A percentile compares a stretch with the other conserved stretches of the same genome.
Evolutionary conservation across 1,140 invertebrate species (phyloP).

Genomic region (Pseudomyrmex cubaensis): DNA sequence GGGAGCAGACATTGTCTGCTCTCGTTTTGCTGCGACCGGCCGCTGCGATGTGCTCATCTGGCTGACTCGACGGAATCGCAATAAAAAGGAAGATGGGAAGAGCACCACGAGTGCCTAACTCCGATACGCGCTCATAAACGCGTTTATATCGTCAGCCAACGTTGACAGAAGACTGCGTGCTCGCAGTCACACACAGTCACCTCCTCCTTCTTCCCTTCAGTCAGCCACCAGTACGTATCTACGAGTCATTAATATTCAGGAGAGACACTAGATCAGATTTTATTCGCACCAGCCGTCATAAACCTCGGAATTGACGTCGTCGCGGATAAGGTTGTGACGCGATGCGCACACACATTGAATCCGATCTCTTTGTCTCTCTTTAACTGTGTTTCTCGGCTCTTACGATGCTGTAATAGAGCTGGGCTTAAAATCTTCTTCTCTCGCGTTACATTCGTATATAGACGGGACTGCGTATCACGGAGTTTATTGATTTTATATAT

Average conservation of each 20-base stretch:
- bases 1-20: constrained; percentile 27
- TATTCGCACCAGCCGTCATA: constrained; percentile 75
- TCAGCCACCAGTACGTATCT: background rate
- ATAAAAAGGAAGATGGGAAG: constrained; percentile 22
- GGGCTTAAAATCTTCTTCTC: constrained; percentile 39
- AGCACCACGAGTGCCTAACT: constrained; percentile 50
- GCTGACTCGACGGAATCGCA: constrained; percentile 48
- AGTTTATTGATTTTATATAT: constrained; percentile 23
- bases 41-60: constrained; percentile 24
- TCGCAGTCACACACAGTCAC: constrained; percentile 5
- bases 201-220: too few relatives aligned
- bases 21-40: constrained; percentile 3
- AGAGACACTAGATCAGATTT: constrained; percentile 76
- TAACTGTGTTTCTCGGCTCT: constrained; percentile 5
- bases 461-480: background rate
- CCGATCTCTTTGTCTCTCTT: background rate
- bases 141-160: constrained; percentile 64
- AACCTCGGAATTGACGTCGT: constrained; percentile 68
- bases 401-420: constrained; percentile 36
- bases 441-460: background rate
- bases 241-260: constrained; percentile 76
- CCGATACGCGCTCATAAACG: constrained; percentile 69
- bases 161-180: background rate
- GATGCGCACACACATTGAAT: background rate
- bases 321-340: constrained; percentile 61